Base-by-base conservation (phyloP, 2,113 vertebrate genomes). In the Anguilla rostrata region DNA sequence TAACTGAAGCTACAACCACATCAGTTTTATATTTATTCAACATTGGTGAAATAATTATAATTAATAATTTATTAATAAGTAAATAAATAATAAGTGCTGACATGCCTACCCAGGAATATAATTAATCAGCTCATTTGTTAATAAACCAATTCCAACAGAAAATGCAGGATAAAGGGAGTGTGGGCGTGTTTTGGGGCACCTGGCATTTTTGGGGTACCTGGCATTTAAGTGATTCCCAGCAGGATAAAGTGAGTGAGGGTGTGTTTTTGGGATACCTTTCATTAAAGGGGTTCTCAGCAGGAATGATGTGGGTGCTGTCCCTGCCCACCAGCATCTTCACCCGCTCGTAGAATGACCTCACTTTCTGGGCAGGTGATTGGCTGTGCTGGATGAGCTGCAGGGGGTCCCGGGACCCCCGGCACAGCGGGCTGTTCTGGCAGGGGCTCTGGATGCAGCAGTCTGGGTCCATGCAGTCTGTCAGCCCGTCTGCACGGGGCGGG, bases 361-460 rank as follows among this genome's bases (percentile, higher is more conserved):
- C 97, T 0, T 96, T 91, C 20, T 97, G 95, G 6, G 95, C 94
- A 15, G 95, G 93, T 1, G 91, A 88, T 14, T 97, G 96, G 92
- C 95, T 97, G 93, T 98, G 98, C 91, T 98, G 98, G 90, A 99
- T 99, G 94, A 99, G 96, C 91, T 96, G 97, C 83, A 99, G 93
- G 22, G 98, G 98, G 93, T 99, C 98, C 83, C 97, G 95, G 12
- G 98, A 99, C 20, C 98, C 98, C 11, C 97, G 95, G 91, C 98
- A 99, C 89, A 99, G 95, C 0, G 97, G 96, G 92, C 97, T 99
- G 86, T 97, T 98, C 92, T 99, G 98, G 91, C 98, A 99, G 12
- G 97, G 96, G 39, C 97, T 96, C 93, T 99, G 98, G 87, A 99
- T 97, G 94, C 98, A 99, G 94, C 98, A 99, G 94, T 99, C 98